Conservation (phyloP, 1,140 invertebrate genomes). For the Drepana arcuata region DNA sequence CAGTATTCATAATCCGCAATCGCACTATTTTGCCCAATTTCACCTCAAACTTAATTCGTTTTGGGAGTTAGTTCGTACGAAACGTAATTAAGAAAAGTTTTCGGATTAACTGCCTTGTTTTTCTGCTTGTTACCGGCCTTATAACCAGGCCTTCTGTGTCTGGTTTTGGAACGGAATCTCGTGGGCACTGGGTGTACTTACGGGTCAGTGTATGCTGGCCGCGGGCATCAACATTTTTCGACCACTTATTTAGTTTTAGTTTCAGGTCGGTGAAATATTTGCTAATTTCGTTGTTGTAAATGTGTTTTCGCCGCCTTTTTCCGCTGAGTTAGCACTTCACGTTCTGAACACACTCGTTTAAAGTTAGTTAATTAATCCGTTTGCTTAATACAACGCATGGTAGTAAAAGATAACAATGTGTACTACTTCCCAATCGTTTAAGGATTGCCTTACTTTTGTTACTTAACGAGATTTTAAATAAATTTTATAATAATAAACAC, state of each 20-base stretch:
- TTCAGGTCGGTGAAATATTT: slow-evolving; percentile 59
- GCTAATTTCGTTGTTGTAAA: slow-evolving; percentile 55
- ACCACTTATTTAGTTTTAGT: slow-evolving; percentile 65
- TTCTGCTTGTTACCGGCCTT: slow-evolving; percentile 35
- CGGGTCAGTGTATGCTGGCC: slow-evolving; percentile 27
- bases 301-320: slow-evolving; percentile 48
- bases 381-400: no score
- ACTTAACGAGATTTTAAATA: no score
- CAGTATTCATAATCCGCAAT: slow-evolving; percentile 25
- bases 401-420: no score
- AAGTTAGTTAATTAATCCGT: no score
- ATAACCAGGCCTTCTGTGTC: slow-evolving; percentile 20
- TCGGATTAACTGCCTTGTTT: slow-evolving; percentile 58
- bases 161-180: slow-evolving; percentile 16
- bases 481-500: no score
- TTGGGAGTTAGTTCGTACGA: slow-evolving; percentile 51
- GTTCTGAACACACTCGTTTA: slow-evolving; percentile 4
- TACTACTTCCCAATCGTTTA: no score
- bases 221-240: slow-evolving; percentile 44
- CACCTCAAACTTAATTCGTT: slow-evolving; percentile 49
- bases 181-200: slow-evolving; percentile 18
- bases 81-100: slow-evolving; percentile 66
- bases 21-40: slow-evolving; percentile 34
- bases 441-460: no score
- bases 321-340: slow-evolving; percentile 2